Evolutionary conservation across 2,888 invertebrate species (phyloP), one percentile per base, ranked within the genome.

Genomic region (Glyphotaelius pellucidus): DNA sequence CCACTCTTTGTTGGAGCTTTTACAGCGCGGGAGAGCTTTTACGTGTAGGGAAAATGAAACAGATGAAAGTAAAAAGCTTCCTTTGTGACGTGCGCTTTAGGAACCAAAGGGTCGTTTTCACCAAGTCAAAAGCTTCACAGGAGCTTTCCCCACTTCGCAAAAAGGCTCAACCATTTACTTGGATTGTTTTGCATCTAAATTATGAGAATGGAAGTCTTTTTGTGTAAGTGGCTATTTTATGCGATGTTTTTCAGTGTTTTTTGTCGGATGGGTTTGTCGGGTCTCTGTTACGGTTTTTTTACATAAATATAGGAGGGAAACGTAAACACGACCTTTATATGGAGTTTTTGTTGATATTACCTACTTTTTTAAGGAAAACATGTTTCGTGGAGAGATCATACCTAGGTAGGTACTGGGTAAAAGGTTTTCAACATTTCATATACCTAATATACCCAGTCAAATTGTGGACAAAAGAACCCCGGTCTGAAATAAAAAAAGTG

Each of bases 21-120:
- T 80, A 80, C 87, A 47, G 32, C n/a, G 86, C 79, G 92, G 87
- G 91, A 91, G 92, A 92, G 92, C 90, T 91, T 92, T 92, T 91
- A 92, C 92, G 92, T 92, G 92, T 90, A 83, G 90, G 89, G 91
- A 92, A 92, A 92, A 92, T 87, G 92, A 91, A 92, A 91, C 92
- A 90, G 92, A 90, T 90, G 88, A 89, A 83, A 92, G 92, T 88
- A 90, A 92, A 92, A 92, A 92, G 91, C 88, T 92, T 92, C 92
- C 92, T 92, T 92, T 92, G 92, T 92, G 92, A 92, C 92, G 91
- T 80, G 32, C 35, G 89, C 89, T 80, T 80, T 80, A 32, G 80
- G 89, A 42, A 89, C 89, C 32, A 80, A 67, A 89, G 86, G 86
- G 86, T 30, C 38, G 86, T 86, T 47, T 47, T 15, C 86, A 86